Conservation (phyloP, 1,140 invertebrate genomes). For the Phthorimaea operculella region DNA sequence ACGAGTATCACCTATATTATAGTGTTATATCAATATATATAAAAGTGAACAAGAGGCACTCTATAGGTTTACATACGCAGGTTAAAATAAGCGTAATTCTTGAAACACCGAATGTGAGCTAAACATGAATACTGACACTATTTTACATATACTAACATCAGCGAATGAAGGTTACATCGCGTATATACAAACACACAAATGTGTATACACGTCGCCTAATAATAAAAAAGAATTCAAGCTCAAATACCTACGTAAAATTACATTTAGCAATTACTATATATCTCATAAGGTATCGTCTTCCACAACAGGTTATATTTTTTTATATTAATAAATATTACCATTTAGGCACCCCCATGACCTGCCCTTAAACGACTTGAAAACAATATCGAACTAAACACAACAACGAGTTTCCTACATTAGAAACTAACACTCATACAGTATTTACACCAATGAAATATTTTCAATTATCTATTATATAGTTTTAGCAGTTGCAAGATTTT, state of each 20-base stretch:
- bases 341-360: constrained; percentile 25
- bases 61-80: constrained; percentile 67
- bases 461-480: constrained; percentile 29
- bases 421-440: constrained; percentile 43
- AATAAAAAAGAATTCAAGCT: constrained; percentile 37
- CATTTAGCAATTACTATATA: constrained; percentile 38
- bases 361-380: constrained; percentile 28
- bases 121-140: constrained; percentile 42
- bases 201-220: constrained; percentile 17
- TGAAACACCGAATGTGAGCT: constrained; percentile 54
- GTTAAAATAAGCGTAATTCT: constrained; percentile 61
- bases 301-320: constrained; percentile 55
- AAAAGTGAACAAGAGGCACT: constrained; percentile 69
- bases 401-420: constrained; percentile 31
- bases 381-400: constrained; percentile 28
- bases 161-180: constrained; percentile 28
- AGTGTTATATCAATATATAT: constrained; percentile 63
- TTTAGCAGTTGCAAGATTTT: constrained; percentile 31
- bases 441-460: constrained; percentile 43
- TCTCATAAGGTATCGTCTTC: constrained; percentile 60
- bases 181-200: constrained; percentile 19
- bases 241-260: constrained; percentile 35
- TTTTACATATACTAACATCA: constrained; percentile 44
- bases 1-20: constrained; percentile 50
- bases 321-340: constrained; percentile 27